Evolutionary conservation across 2,797 vertebrate genomes (phyloP).

Genomic region (Novumbra hubbsi): DNA sequence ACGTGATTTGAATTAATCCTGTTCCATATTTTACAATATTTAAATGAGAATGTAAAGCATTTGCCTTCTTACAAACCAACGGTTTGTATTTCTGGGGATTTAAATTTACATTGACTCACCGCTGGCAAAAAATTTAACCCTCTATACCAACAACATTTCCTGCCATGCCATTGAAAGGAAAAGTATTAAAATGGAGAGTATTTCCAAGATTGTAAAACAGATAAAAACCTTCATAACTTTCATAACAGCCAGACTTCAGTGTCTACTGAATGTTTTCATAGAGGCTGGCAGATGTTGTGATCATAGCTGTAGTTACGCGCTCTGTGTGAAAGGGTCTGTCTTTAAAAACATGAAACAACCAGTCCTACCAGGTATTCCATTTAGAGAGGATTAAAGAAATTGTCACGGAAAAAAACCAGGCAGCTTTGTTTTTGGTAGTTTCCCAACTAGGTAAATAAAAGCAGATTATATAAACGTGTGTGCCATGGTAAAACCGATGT

Average conservation of each 20-base stretch:
- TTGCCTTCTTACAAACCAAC: neutral
- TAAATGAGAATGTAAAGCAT: neutral
- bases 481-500: neutral
- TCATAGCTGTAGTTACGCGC: neutral
- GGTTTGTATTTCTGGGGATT: neutral
- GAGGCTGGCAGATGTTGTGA: neutral
- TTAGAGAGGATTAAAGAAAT: neutral
- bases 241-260: neutral
- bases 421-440: neutral
- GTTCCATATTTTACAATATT: neutral
- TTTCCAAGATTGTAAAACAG: neutral
- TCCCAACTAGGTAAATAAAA: neutral
- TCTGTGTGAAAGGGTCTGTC: neutral
- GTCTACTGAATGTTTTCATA: neutral
- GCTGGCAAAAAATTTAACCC: neutral
- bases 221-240: neutral
- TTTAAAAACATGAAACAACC: neutral
- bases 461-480: neutral
- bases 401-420: neutral
- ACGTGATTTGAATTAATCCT: neutral
- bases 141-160: too few species aligned
- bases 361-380: neutral
- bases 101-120: slow-evolving; percentile 1
- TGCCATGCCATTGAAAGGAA: neutral
- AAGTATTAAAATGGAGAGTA: neutral